Base-by-base conservation (phyloP, 2,113 vertebrate species). In the Peromyscus maniculatus region DNA sequence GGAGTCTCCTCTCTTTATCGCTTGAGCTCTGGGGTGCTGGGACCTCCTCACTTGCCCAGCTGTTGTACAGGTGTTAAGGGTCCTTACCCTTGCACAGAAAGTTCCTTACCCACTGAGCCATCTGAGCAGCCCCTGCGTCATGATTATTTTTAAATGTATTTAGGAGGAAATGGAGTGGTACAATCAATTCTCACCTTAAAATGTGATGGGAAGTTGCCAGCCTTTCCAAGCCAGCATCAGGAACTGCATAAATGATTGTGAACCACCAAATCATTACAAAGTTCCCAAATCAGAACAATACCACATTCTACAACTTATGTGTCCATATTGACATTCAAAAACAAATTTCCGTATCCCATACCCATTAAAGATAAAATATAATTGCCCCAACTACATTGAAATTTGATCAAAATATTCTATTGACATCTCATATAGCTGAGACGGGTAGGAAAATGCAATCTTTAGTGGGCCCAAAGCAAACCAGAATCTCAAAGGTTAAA, bases 401-500 rank as follows among this genome's bases (percentile, higher is more conserved):
- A 28, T 26, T 79, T 82, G 39, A 90, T 39, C 52, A 89, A 89
- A 95, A 72, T 67, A 21, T 15, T 83, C 22, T 1, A 15, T 66
- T 64, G 5, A 80, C 17, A 66, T 33, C 69, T 77, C 49, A 46
- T 7, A 9, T 59, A 21, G 55, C 86, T 33, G 3, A 82, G 87
- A 90, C 17, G 64, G 10, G 82, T 33, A 78, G 59, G 74, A 97
- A 97, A 82, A 6, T n/a, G 5, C 9, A 95, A 82, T 46, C 87
- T 55, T 67, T 92, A 0, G 0, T 69, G 93, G 77, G 24, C 1
- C 0, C 22, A 87, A 57, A 66, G 89, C 94, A 96, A 84, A 77
- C 66, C 11, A 79, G 97, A 88, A 98, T 69, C 67, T 6, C 33
- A 94, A 66, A 97, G 87, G 97, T 98, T 98, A 98, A 95, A 98